These are phyloP conservation scores for Ophiodon elongatus DNA, from an alignment of 2,113 vertebrate species.

Conservation along the genomic window DNA sequence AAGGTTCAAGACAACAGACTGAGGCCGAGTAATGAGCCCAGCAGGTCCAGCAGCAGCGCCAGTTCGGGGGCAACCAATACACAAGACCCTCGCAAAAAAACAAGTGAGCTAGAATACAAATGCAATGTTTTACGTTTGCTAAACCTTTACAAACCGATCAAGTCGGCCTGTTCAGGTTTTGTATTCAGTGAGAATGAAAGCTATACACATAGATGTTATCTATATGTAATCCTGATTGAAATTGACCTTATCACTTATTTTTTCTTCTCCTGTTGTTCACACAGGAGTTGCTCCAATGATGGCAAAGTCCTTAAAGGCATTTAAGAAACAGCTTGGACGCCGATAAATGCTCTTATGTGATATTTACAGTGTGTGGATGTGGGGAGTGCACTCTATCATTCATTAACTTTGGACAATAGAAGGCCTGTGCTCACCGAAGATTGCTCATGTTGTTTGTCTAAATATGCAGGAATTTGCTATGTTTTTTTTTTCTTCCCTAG, in stretches of 20 bases:
- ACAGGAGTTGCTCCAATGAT: conserved; percentile 90
- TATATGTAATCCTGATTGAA: neutral
- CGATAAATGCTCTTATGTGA: conserved; percentile 62
- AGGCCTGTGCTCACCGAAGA: conserved; percentile 34
- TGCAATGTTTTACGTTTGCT: neutral
- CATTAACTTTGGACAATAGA: conserved; percentile 33
- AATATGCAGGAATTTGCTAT: neutral
- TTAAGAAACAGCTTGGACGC: conserved; percentile 84
- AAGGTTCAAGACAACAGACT: conserved; percentile 70
- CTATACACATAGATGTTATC: neutral
- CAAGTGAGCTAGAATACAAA: conserved; percentile 81
- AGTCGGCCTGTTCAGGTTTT: neutral
- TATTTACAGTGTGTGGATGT: conserved; percentile 21
- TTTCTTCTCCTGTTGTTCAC: neutral
- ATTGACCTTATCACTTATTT: neutral
- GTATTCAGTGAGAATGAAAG: neutral
- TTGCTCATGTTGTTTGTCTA: conserved; percentile 43
- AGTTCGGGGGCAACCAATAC: conserved; percentile 60
- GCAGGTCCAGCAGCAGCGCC: conserved; percentile 51
- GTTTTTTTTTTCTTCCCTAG: conserved; percentile 42
- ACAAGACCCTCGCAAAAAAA: conserved; percentile 83
- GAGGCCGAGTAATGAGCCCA: conserved; percentile 66
- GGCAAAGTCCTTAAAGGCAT: conserved; percentile 88
- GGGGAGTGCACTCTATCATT: conserved; percentile 34
- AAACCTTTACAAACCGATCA: neutral